phyloP scores from a whole-genome alignment of 2,888 invertebrate genomes.

The Iselma pallidipennis region DNA sequence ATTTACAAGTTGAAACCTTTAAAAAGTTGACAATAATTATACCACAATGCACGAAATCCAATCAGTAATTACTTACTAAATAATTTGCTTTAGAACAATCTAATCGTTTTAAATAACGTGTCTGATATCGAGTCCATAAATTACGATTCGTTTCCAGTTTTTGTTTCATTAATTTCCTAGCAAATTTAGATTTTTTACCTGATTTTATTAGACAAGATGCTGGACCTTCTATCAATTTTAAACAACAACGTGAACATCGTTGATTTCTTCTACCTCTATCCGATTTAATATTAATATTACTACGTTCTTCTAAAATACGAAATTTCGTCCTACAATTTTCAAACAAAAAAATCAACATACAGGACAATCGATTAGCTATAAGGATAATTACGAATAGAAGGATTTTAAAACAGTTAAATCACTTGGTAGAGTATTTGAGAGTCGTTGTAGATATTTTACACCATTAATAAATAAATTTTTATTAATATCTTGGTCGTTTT shows the following conservation, averaged over 20 bases:
- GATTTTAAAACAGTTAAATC: constrained; percentile 30
- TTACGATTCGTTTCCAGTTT: constrained; percentile 12
- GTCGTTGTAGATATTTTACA: constrained; percentile 28
- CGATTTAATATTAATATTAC: constrained; percentile 22
- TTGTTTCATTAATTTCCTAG: constrained; percentile 31
- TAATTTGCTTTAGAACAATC: constrained; percentile 16
- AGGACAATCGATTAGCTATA: constrained; percentile 3
- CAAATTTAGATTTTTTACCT: constrained; percentile 28
- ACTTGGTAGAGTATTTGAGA: constrained; percentile 17
- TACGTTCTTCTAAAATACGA: constrained; percentile 25
- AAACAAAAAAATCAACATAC: not conserved
- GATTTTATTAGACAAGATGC: constrained; percentile 25
- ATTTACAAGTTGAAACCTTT: constrained; percentile 38
- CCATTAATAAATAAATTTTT: not conserved
- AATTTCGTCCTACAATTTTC: constrained; percentile 26
- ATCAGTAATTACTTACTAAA: constrained; percentile 22
- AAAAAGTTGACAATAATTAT: constrained; percentile 24
- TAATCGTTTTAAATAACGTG: constrained; percentile 28
- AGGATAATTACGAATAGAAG: constrained; percentile 34
- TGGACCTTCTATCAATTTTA: constrained; percentile 25
- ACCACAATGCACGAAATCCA: not conserved
- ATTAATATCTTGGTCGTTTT: not conserved
- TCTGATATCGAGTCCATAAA: constrained; percentile 29
- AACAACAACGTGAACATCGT: constrained; percentile 36
- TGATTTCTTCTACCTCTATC: constrained; percentile 21